These are phyloP conservation scores for Brachyrhaphis roseni DNA, from an alignment of 2,797 vertebrate species.

Conservation along the genomic window DNA sequence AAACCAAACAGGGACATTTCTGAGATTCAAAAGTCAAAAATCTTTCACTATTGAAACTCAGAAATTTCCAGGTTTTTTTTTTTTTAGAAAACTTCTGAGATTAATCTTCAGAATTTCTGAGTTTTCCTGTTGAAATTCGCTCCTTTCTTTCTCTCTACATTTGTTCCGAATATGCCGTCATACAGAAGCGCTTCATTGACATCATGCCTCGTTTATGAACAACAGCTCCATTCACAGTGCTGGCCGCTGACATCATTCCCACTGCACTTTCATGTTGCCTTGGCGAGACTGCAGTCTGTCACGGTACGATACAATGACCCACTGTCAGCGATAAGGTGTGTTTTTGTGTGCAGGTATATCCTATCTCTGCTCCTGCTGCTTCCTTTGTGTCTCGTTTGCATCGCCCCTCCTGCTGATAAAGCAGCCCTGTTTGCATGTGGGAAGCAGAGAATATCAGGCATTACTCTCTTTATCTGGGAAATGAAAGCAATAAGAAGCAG, in stretches of 20 bases:
- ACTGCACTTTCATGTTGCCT: slow-evolving; percentile 40
- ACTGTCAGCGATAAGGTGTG: slow-evolving; percentile 49
- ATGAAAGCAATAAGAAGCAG: not conserved
- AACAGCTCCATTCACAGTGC: slow-evolving; percentile 16
- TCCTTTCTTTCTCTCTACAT: no score
- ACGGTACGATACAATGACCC: slow-evolving; percentile 48
- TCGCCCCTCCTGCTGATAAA: slow-evolving; percentile 42
- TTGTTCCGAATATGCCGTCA: no score
- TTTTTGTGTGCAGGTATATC: slow-evolving; percentile 33
- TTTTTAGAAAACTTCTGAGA: no score
- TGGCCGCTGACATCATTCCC: slow-evolving; percentile 60
- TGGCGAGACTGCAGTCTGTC: slow-evolving; percentile 26
- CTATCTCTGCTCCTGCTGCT: slow-evolving; percentile 50
- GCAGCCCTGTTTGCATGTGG: slow-evolving; percentile 53
- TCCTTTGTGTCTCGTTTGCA: slow-evolving; percentile 63
- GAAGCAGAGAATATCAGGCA: slow-evolving; percentile 3
- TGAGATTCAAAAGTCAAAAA: not conserved
- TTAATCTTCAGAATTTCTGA: no score
- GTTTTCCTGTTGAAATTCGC: no score
- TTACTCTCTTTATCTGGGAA: slow-evolving; percentile 38
- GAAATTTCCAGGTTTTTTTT: no score
- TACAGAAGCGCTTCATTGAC: not conserved
- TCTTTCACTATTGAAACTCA: no score
- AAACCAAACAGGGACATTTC: not conserved
- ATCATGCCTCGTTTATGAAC: not conserved